phyloP scores from a whole-genome alignment of 2,113 vertebrate genomes.

The Gadus chalcogrammus region DNA sequence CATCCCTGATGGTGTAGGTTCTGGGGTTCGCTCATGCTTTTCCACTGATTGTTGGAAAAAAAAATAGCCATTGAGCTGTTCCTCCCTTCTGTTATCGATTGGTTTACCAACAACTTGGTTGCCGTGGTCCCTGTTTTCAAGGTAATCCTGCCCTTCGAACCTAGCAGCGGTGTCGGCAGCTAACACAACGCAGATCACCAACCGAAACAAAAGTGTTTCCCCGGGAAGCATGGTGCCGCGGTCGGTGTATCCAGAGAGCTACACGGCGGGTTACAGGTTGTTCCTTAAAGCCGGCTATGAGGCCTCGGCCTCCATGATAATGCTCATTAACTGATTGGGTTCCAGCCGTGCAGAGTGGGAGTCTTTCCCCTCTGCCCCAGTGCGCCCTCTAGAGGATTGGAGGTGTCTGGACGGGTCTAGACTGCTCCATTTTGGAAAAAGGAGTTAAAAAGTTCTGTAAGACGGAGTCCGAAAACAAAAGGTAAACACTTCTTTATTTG shows the following conservation, averaged over 20 bases:
- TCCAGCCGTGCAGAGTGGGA: slow-evolving; percentile 39
- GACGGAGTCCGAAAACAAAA: background rate
- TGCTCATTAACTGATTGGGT: slow-evolving; percentile 55
- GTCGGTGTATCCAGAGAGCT: slow-evolving; percentile 14
- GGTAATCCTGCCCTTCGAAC: background rate
- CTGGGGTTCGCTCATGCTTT: slow-evolving; percentile 13
- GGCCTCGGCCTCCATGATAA: slow-evolving; percentile 36
- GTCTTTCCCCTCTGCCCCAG: background rate
- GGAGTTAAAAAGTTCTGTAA: background rate
- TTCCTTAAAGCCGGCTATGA: slow-evolving; percentile 14
- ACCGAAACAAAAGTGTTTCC: slow-evolving; percentile 2
- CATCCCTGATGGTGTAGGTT: slow-evolving; percentile 21
- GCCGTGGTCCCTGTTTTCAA: slow-evolving; percentile 15
- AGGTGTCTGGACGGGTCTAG: background rate
- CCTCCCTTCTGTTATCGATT: too few species aligned
- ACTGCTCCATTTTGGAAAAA: background rate
- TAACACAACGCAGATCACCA: slow-evolving; percentile 39
- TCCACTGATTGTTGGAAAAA: background rate
- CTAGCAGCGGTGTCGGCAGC: background rate
- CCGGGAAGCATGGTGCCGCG: slow-evolving; percentile 36
- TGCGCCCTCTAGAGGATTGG: background rate
- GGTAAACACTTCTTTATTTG: background rate
- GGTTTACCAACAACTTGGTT: background rate
- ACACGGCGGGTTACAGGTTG: background rate
- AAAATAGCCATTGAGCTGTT: background rate